These are phyloP conservation scores for Fratercula arctica DNA, from an alignment of 2,797 vertebrate species.

Conservation along the genomic window DNA sequence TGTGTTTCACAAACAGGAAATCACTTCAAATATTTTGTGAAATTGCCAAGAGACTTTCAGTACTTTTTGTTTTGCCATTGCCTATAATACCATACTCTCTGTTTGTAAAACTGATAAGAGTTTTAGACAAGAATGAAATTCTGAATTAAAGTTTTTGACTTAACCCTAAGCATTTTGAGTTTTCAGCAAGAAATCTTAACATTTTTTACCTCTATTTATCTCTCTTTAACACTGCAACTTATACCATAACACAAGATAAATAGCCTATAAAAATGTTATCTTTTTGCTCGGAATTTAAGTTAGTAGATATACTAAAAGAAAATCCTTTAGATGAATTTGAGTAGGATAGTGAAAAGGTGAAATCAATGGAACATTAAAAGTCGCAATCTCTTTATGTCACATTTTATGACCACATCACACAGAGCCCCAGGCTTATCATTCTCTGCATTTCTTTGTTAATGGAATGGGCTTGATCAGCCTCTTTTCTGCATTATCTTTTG, in stretches of 20 bases:
- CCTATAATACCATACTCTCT: fast-evolving
- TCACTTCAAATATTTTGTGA: neutral
- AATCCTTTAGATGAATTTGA: conserved; percentile 53
- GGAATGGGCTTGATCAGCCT: conserved; percentile 3
- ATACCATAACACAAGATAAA: neutral
- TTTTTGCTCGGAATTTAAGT: conserved; percentile 24
- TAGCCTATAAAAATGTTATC: neutral
- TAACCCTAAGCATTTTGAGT: neutral
- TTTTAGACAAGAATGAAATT: neutral
- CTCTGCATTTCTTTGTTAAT: conserved; percentile 59
- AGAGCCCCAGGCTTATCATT: conserved; percentile 42
- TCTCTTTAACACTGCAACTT: neutral
- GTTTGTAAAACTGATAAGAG: neutral
- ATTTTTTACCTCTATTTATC: neutral
- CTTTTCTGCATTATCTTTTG: conserved; percentile 33
- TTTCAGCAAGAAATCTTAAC: neutral
- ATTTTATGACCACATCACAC: conserved; percentile 65
- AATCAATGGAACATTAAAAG: conserved; percentile 70
- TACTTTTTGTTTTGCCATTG: neutral
- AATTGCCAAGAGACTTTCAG: neutral
- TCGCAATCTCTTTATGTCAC: conserved; percentile 56
- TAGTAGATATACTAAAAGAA: conserved; percentile 51
- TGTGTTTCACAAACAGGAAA: neutral
- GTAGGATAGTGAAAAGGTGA: conserved; percentile 63
- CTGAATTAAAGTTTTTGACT: neutral